These are phyloP conservation scores for Rhinolophus ferrumequinum DNA, from an alignment of 2,113 vertebrate species.

Conservation along the genomic window DNA sequence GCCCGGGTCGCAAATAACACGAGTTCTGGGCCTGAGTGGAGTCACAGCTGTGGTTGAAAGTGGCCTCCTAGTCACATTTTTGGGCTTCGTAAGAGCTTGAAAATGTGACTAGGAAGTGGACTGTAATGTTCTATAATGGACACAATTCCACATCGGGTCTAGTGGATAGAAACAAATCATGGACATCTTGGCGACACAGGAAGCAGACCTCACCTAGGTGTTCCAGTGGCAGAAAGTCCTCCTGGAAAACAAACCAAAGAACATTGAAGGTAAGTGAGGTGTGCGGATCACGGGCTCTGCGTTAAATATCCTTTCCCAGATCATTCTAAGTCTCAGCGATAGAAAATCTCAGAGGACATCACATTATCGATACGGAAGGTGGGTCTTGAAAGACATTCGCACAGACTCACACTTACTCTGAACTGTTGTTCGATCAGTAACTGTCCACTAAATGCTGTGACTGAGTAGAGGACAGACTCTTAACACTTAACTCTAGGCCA, in stretches of 20 bases:
- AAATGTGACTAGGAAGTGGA: background rate
- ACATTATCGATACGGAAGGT: background rate
- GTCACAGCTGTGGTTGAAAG: background rate
- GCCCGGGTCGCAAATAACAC: background rate
- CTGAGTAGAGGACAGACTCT: background rate
- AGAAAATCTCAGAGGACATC: background rate
- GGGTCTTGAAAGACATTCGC: background rate
- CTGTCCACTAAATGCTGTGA: background rate
- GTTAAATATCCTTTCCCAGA: background rate
- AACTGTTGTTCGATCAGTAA: background rate
- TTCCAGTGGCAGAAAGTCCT: background rate
- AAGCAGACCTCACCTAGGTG: conserved; percentile 24
- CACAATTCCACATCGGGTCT: background rate
- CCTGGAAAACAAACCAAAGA: conserved; percentile 45
- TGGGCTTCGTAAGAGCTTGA: background rate
- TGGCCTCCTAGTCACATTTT: background rate
- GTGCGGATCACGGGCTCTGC: background rate
- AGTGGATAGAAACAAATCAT: background rate
- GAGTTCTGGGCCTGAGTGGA: background rate
- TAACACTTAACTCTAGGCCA: background rate
- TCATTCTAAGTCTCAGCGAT: background rate
- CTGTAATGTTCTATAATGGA: background rate
- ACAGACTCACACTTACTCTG: background rate
- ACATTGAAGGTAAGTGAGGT: background rate
- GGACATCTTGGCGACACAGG: background rate